Percentiles rank a stretch among this genome's conserved stretches.
Conservation (phyloP, 1,140 invertebrate species). For the Phocides pigmalion region DNA sequence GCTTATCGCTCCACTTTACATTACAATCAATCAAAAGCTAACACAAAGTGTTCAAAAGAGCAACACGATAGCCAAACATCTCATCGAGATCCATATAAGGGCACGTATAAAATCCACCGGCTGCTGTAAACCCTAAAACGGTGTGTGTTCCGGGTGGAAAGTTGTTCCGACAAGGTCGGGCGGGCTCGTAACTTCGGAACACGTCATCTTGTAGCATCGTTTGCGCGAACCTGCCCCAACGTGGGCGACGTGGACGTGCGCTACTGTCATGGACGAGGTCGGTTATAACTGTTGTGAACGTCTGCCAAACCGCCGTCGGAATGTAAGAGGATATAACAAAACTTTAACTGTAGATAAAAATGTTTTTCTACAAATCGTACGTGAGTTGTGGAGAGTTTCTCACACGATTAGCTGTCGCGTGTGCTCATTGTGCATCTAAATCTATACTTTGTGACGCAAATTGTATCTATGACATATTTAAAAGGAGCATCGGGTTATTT, state of each 20-base stretch:
- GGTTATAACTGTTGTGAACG: not conserved
- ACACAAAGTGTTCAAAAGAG: not conserved
- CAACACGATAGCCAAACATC: constrained; percentile 3
- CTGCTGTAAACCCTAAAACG: constrained; percentile 43
- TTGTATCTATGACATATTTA: too few relatives aligned
- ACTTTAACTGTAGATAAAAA: not conserved
- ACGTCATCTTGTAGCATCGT: constrained; percentile 32
- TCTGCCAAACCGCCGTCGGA: not conserved
- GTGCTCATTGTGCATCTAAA: too few relatives aligned
- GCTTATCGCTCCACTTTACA: not conserved
- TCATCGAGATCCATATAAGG: constrained; percentile 51
- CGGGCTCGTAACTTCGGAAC: constrained; percentile 42
- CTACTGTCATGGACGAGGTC: constrained; percentile 12
- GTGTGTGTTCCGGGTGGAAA: constrained; percentile 68
- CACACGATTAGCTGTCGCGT: too few relatives aligned
- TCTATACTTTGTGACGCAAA: too few relatives aligned
- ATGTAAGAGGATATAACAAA: not conserved
- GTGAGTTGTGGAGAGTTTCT: too few relatives aligned
- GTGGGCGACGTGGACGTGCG: constrained; percentile 13
- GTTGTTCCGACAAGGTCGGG: constrained; percentile 67
- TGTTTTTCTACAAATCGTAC: too few relatives aligned
- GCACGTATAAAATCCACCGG: constrained; percentile 41
- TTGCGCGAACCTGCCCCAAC: constrained; percentile 38
- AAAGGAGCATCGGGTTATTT: too few relatives aligned
- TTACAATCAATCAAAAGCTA: not conserved